Evolutionary conservation across 1,140 invertebrate genomes (phyloP), one percentile per base, ranked within the genome.

Genomic region (Archivesica marissinica): DNA sequence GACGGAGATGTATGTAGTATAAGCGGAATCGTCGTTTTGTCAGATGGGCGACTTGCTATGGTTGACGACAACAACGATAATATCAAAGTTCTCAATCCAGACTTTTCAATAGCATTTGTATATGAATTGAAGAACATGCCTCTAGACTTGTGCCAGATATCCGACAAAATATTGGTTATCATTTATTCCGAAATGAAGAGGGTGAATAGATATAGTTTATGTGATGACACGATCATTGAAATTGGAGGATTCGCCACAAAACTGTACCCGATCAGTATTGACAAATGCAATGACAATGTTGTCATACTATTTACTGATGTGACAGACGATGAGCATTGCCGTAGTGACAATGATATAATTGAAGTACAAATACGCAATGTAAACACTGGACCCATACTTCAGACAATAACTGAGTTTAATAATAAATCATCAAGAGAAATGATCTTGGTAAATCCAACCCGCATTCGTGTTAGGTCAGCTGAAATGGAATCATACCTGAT

Each of bases 301-400:
- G 30, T 47, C 28, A 70, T 70, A 17, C 47, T 70, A 23, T 70
- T 70, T 70, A 44, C 66, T 15, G 39, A 70, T 28, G 66, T 44
- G 28, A 23, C 41, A 23, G 25, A 9, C 41, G n/a, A 41, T 17
- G 47, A 38, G 11, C 66, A 13, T 15, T 44, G 47, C 41, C 41
- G 25, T 23, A 70, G 66, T 70, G 41, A 70, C n/a, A 2, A 23
- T 15, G 39, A 70, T 70, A 23, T 7, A 9, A 70, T 70, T 23
- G 66, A 70, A 23, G 15, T 70, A 47, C 66, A 70, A 23, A 70
- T 70, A 41, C 38, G 66, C 7, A 41, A 11, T 35, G 2, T 23
- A 23, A 4, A 44, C 7, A 44, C 2, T 70, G 66, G 66, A 7
- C 7, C 1, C 41, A 44, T 76, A 35, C 20, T 54, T 9, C 0